Evolutionary conservation across 1,140 invertebrate genomes (phyloP), one percentile per base, ranked within the genome.

Genomic region (Plodia interpunctella): DNA sequence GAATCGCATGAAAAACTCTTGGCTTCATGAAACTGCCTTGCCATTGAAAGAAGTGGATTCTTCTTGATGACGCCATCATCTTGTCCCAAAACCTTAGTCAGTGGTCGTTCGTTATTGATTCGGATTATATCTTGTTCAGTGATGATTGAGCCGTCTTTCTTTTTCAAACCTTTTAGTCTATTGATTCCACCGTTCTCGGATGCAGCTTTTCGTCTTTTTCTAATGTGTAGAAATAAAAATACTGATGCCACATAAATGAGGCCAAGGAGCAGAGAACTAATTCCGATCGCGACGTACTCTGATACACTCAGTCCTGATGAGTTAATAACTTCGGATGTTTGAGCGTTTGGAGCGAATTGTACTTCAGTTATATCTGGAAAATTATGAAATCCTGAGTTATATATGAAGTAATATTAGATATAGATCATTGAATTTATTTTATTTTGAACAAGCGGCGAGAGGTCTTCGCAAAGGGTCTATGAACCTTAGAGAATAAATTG

Each of bases 211-310:
- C 84, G 83, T 18, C 90, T 80, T 72, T 91, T 92, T 65, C 93
- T 92, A 53, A 94, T 92, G 69, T 95, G 94, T 6, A 97, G 78
- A 74, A 96, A 97, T 0, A 96, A 89, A 18, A 96, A 94, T 5
- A 97, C 93, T 11, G 95, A 96, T 0, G 94, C 93, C 2, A 97
- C 93, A 71, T 97, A 97, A 65, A 96, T 94, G 11, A 97, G 86
- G 0, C 95, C 95, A 4, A 97, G 87, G 1, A 96, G 88, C 30
- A 96, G 89, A 0, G 95, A 95, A 65, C 94, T 95, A 9, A 96
- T 91, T 10, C 94, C 96, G 50, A 97, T 96, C 0, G 95, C 94
- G 0, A 96, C 91, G 66, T 96, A 96, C 78, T 97, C 95, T 0
- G 92, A 91, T 6, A 92, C 87, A 10, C 91, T 92, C 25, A 95